Percentiles rank a stretch among this genome's conserved stretches.
Evolutionary conservation across 2,888 invertebrate species (phyloP).

Genomic region (Omphaloscelis lunosa): DNA sequence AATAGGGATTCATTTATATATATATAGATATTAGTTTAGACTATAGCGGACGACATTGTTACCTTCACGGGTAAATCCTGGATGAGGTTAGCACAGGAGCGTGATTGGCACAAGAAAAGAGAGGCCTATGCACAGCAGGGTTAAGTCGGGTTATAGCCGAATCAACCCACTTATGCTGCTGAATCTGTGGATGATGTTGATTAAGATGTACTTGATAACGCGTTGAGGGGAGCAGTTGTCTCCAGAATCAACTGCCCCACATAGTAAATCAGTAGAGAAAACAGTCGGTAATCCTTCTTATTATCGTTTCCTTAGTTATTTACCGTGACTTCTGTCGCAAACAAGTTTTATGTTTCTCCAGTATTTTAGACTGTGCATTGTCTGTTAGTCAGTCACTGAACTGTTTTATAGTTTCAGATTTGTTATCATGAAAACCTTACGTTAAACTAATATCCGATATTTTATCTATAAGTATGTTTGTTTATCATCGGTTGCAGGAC

Average conservation of each 20-base stretch:
- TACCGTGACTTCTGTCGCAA: constrained; percentile 1
- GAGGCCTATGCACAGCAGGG: neutral
- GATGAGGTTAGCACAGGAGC: neutral
- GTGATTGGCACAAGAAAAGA: neutral
- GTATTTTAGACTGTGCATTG: constrained; percentile 16
- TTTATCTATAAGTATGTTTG: too few relatives aligned
- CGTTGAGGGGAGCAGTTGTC: neutral
- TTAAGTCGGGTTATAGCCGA: neutral
- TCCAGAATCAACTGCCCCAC: neutral
- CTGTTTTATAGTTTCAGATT: constrained; percentile 31
- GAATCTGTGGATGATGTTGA: neutral
- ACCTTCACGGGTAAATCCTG: neutral
- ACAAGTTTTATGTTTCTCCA: constrained; percentile 5
- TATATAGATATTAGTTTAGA: too few relatives aligned
- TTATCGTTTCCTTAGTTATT: constrained; percentile 32
- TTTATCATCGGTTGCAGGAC: neutral
- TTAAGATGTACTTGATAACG: neutral
- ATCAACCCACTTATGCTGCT: too few relatives aligned
- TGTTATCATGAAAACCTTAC: constrained; percentile 12
- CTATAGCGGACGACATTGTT: neutral
- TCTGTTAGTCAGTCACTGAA: constrained; percentile 9
- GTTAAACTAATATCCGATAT: neutral
- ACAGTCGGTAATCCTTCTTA: constrained; percentile 11
- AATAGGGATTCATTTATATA: too few relatives aligned
- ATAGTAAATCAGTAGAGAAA: constrained; percentile 26